Conservation (phyloP, 2,113 vertebrate genomes). For the Barbus barbus region DNA sequence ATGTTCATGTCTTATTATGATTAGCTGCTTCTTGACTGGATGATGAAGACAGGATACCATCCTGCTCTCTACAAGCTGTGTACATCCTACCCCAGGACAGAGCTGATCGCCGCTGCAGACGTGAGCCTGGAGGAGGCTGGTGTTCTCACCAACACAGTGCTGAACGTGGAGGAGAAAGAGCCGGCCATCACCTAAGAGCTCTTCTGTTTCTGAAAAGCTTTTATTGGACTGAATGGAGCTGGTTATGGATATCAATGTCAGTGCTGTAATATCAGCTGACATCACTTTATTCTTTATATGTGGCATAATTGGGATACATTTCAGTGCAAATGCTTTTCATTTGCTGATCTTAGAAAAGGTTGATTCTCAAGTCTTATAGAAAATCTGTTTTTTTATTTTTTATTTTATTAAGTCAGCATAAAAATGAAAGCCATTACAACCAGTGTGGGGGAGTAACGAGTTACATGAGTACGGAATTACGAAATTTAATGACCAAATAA, state of each 20-base stretch:
- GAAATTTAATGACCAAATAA: no score
- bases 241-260: background rate
- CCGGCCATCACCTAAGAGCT: constrained; percentile 8
- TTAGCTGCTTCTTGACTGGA: constrained; percentile 73
- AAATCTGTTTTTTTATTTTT: no score
- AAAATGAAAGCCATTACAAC: background rate
- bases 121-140: constrained; percentile 68
- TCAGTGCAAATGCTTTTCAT: background rate
- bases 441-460: no score
- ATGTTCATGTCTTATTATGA: background rate
- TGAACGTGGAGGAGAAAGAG: constrained; percentile 71
- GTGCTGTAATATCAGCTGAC: background rate
- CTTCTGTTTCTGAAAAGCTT: background rate
- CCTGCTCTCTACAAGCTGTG: constrained; percentile 66
- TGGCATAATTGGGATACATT: no score
- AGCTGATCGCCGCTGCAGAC: constrained; percentile 50
- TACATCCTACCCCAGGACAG: constrained; percentile 66
- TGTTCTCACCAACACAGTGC: constrained; percentile 66
- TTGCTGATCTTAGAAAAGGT: background rate
- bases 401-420: background rate
- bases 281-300: background rate
- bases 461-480: no score
- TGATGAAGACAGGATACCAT: constrained; percentile 70
- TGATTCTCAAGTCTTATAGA: no score
- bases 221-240: background rate